Percentiles rank a stretch among this genome's conserved stretches.
Conservation (phyloP, 2,888 invertebrate genomes). For the Epicampocera succincta region DNA sequence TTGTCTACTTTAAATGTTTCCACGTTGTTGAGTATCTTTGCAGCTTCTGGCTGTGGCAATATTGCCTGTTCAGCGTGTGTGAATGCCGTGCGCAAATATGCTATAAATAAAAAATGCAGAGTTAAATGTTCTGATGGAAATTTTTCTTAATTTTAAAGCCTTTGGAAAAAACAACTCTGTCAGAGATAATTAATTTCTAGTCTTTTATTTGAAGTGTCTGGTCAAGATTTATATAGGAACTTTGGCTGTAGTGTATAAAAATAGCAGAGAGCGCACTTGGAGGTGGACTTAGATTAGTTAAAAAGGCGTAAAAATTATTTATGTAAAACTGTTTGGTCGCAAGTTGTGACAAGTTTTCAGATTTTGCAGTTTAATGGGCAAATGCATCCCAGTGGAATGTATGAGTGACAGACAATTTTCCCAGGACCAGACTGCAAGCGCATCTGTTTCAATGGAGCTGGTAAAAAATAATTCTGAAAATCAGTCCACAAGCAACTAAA, state of each 20-base stretch:
- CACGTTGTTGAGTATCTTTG: not conserved
- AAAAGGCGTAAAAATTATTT: no score
- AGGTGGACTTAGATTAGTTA: no score
- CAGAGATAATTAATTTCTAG: slow-evolving; percentile 20
- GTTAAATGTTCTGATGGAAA: slow-evolving; percentile 15
- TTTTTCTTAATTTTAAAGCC: not conserved
- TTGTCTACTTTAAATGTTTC: not conserved
- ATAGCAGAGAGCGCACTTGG: no score
- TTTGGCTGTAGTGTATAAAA: slow-evolving; percentile 16
- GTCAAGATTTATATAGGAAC: slow-evolving; percentile 61
- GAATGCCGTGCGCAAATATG: not conserved
- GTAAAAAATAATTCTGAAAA: no score
- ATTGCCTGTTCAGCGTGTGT: not conserved
- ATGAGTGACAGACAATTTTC: no score
- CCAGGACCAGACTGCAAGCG: no score
- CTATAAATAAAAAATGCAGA: slow-evolving; percentile 30
- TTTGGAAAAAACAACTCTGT: slow-evolving; percentile 1
- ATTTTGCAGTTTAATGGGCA: no score
- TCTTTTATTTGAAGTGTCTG: slow-evolving; percentile 57
- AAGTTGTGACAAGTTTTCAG: no score
- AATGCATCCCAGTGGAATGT: no score
- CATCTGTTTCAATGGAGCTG: no score
- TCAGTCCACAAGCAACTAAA: no score
- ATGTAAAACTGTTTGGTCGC: no score
- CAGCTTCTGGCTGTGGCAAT: not conserved